Conservation (phyloP, 2,888 invertebrate species). For the Rhopalosiphum nymphaeae region DNA sequence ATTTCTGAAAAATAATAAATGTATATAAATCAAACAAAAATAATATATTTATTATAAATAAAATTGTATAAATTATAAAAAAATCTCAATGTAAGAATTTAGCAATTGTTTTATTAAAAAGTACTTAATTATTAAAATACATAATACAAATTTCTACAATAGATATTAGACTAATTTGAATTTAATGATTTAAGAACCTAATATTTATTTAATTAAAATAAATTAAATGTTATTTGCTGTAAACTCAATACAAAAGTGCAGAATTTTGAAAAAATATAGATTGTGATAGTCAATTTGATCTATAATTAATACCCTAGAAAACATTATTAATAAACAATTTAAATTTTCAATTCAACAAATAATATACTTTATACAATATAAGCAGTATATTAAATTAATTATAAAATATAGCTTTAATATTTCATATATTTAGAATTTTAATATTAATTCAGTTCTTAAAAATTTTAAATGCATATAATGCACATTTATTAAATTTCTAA, state of each 20-base stretch:
- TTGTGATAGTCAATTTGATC: background rate
- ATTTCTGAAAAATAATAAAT: slow-evolving; percentile 39
- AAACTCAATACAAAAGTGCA: background rate
- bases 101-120: background rate
- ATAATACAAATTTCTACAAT: background rate
- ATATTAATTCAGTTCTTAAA: too few species aligned
- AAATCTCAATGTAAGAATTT: background rate
- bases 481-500: too few species aligned
- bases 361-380: too few species aligned
- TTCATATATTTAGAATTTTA: too few species aligned
- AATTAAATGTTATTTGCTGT: background rate
- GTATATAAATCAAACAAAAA: background rate
- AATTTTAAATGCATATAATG: too few species aligned
- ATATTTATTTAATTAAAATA: background rate
- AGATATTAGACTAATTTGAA: background rate
- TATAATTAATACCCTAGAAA: too few species aligned
- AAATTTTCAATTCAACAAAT: too few species aligned
- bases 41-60: background rate
- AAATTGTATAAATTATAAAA: background rate
- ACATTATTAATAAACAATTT: too few species aligned
- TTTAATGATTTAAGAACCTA: background rate
- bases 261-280: background rate
- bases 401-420: too few species aligned
- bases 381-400: too few species aligned
- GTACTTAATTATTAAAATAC: background rate